phyloP scores from a whole-genome alignment of 2,113 vertebrate genomes.

The Hirundichthys speculiger region DNA sequence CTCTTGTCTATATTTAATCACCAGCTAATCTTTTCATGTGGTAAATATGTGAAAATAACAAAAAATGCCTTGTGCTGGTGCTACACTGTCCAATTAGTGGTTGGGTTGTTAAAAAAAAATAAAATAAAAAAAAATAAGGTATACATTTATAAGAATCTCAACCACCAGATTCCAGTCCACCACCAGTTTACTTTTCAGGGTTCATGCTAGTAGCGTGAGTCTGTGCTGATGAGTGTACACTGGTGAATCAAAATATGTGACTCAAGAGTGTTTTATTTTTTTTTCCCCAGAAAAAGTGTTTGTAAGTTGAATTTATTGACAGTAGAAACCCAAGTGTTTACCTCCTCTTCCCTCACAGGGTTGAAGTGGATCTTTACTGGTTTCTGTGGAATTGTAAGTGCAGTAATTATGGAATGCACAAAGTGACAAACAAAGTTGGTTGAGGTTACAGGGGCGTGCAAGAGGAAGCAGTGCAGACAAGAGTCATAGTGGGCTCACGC shows the following conservation, averaged over 20 bases:
- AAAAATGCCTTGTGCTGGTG: slow-evolving; percentile 35
- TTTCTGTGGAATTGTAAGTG: slow-evolving; percentile 44
- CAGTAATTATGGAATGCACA: slow-evolving; percentile 48
- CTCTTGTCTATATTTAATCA: slow-evolving; percentile 14
- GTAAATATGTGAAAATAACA: slow-evolving; percentile 30
- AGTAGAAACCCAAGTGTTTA: slow-evolving; percentile 50
- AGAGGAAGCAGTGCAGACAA: slow-evolving; percentile 10
- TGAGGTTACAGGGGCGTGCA: slow-evolving; percentile 21
- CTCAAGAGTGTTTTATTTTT: slow-evolving; percentile 49
- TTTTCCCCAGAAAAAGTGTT: slow-evolving; percentile 47
- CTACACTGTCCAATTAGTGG: slow-evolving; percentile 58
- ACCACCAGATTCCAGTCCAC: slow-evolving; percentile 3
- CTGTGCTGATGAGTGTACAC: slow-evolving; percentile 24
- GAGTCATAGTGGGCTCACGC: background rate
- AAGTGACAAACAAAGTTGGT: slow-evolving; percentile 43
- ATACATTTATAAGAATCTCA: slow-evolving; percentile 11
- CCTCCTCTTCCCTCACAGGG: background rate
- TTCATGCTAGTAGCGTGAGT: slow-evolving; percentile 3
- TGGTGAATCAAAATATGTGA: slow-evolving; percentile 26
- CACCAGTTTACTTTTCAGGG: slow-evolving; percentile 15
- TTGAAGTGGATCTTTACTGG: background rate
- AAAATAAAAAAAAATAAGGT: too few species aligned
- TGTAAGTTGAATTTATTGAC: slow-evolving; percentile 42
- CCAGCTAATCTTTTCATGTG: slow-evolving; percentile 21
- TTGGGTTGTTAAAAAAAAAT: background rate